Evolutionary conservation across 2,888 invertebrate genomes (phyloP), one percentile per base, ranked within the genome.

Genomic region (Adelphocoris suturalis): DNA sequence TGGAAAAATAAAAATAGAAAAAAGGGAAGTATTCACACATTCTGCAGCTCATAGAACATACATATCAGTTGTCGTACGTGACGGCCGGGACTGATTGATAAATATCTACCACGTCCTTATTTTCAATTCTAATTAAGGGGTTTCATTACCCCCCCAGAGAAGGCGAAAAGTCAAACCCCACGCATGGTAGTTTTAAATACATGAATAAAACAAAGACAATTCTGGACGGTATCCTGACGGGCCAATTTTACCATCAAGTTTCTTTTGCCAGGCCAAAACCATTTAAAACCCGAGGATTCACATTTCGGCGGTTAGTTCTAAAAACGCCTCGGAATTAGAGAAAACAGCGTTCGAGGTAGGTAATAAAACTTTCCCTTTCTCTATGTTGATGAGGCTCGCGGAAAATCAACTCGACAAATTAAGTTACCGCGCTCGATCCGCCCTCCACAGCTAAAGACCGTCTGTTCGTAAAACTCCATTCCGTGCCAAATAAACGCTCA

Each of bases 161-260:
- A 52, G 12, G 23, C 0, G 23, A 23, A 23, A 68, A 68, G 0
- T 0, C 2, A 68, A 68, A 68, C 9, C 27, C 23, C 23, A 68
- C 68, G 68, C 68, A 23, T 23, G 68, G 23, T 13, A 4, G 47
- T 46, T 78, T 47, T 78, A 78, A 78, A 78, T 78, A 46, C 0
- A 78, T 78, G 78, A 78, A 78, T 78, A 78, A 78, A 78, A 78
- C n/a, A 78, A 23, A 23, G 68, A 23, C 23, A 68, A 68, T 12
- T 19, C 12, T 2, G 12, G 7, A 12, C 12, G 19, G 13, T 23
- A 1, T 12, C 0, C 23, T 68, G 23, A 68, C 68, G 68, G 23
- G 1, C 68, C 23, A 27, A 68, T 68, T 68, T 19, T 9, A 68
- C 23, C 23, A 23, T 19, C n/a, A 68, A 3, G 23, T 19, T 19